phyloP scores from a whole-genome alignment of 2,797 vertebrate species.

The Eidolon dupreanum region DNA sequence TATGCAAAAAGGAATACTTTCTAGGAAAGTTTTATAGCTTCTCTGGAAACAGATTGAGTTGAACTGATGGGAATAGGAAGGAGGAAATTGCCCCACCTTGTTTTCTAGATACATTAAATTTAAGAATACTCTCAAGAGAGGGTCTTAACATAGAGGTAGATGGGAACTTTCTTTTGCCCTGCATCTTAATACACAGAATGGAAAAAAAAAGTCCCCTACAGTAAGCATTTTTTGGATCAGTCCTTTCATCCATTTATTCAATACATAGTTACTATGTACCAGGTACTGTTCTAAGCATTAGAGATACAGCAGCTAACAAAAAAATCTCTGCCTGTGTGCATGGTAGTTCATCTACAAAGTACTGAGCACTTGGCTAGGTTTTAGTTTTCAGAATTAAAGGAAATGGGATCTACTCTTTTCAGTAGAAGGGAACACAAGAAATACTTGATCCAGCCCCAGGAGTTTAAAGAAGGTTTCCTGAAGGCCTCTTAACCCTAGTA shows the following conservation, averaged over 20 bases:
- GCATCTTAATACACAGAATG: neutral
- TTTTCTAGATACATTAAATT: constrained; percentile 25
- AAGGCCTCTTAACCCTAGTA: neutral
- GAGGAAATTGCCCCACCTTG: neutral
- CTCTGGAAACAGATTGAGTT: neutral
- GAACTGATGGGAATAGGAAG: neutral
- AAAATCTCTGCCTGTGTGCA: neutral
- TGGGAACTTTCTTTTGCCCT: neutral
- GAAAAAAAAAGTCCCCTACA: neutral
- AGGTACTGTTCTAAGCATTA: neutral
- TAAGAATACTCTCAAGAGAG: neutral
- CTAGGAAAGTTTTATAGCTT: neutral
- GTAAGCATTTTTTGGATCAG: neutral
- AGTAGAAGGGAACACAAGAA: neutral
- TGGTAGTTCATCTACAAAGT: neutral
- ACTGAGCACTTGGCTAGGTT: neutral
- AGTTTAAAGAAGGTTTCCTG: constrained; percentile 13
- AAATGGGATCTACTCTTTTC: neutral
- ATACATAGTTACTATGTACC: neutral
- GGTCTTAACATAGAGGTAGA: neutral
- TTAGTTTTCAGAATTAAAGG: constrained; percentile 28
- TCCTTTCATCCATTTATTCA: neutral
- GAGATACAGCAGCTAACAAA: neutral
- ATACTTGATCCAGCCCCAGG: neutral
- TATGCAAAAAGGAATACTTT: neutral